Percentiles rank a stretch among this genome's conserved stretches.
Conservation (phyloP, 1,140 invertebrate species). For the Ooceraea biroi region DNA sequence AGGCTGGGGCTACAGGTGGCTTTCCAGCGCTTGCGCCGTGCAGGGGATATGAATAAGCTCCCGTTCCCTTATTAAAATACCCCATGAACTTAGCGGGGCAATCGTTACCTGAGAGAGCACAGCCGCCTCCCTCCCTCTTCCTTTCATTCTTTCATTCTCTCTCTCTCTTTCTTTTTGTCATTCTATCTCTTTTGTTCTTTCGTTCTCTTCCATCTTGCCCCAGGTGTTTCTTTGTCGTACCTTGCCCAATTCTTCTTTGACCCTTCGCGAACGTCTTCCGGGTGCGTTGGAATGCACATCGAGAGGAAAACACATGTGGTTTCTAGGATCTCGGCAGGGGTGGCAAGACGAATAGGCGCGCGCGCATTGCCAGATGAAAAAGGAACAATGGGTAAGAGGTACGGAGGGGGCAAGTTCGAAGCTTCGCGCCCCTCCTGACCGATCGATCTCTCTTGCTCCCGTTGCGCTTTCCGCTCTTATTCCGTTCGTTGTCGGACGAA, state of each 20-base stretch:
- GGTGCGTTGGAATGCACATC: neutral
- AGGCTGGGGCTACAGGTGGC: slow-evolving; percentile 79
- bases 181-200: neutral
- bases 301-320: neutral
- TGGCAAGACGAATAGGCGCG: slow-evolving; percentile 11
- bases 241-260: neutral
- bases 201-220: neutral
- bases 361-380: neutral
- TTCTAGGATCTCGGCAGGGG: slow-evolving; percentile 6
- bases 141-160: neutral
- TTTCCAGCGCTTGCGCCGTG: slow-evolving; percentile 75
- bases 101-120: slow-evolving; percentile 63
- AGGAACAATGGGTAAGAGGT: neutral
- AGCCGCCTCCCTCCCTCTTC: neutral
- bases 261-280: neutral
- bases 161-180: neutral
- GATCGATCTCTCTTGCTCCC: slow-evolving; percentile 26
- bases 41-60: slow-evolving; percentile 74
- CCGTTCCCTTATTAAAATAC: slow-evolving; percentile 76
- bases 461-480: slow-evolving; percentile 27
- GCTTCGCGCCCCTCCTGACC: slow-evolving; percentile 11
- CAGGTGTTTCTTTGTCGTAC: neutral
- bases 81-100: slow-evolving; percentile 64
- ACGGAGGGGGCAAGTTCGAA: slow-evolving; percentile 25
- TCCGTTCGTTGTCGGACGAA: neutral